A percentile compares a stretch with the other conserved stretches of the same genome.
Evolutionary conservation across 2,113 vertebrate genomes (phyloP).

Genomic region (Nymphicus hollandicus): DNA sequence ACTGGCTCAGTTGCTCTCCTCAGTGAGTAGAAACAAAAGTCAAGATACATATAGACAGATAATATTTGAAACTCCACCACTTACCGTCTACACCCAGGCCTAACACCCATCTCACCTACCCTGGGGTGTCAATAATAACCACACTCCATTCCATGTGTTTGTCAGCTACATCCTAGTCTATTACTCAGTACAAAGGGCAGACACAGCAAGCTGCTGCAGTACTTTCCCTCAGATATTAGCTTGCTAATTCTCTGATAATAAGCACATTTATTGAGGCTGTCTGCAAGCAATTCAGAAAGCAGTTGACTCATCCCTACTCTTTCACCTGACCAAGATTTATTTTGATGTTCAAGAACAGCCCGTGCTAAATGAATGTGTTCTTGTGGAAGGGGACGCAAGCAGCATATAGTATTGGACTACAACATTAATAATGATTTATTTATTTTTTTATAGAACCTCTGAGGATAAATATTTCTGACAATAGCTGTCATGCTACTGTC

Average conservation of each 20-base stretch:
- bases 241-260: neutral
- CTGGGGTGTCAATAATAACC: rapidly evolving
- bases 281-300: neutral
- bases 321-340: neutral
- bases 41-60: neutral
- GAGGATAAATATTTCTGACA: constrained; percentile 47
- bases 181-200: neutral
- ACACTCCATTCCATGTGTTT: rapidly evolving
- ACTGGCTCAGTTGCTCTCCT: neutral
- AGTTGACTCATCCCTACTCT: neutral
- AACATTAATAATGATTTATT: neutral
- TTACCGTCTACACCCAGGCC: neutral
- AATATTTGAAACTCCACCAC: neutral
- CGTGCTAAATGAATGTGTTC: neutral
- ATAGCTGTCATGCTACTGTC: neutral
- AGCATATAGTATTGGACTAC: neutral
- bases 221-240: neutral
- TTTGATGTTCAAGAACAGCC: neutral
- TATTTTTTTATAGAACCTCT: neutral
- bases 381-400: neutral
- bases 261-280: neutral
- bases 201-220: neutral
- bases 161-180: neutral
- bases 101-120: neutral
- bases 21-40: neutral